A percentile compares a stretch with the other conserved stretches of the same genome.
Conservation (phyloP, 2,113 vertebrate species). For the Tichodroma muraria region DNA sequence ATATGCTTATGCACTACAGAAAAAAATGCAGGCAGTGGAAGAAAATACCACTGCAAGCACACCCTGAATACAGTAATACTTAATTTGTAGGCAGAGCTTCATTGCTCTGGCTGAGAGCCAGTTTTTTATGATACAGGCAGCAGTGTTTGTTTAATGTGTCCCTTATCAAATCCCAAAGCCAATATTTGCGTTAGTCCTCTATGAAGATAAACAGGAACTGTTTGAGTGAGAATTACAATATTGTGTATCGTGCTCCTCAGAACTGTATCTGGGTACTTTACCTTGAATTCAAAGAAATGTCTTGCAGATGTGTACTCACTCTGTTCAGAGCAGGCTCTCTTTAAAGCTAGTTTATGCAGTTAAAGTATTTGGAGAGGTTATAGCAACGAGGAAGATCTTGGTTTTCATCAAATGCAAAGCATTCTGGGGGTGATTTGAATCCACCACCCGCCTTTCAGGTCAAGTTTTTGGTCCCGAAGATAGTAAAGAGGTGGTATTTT, state of each 20-base stretch:
- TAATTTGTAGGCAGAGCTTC: neutral
- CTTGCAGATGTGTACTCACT: neutral
- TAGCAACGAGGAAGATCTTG: neutral
- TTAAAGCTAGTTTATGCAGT: neutral
- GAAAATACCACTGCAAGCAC: neutral
- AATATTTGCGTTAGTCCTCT: conserved; percentile 24
- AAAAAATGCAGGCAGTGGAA: neutral
- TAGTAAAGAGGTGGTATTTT: neutral
- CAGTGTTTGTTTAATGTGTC: conserved; percentile 5
- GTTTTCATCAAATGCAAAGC: neutral
- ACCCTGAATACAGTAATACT: neutral
- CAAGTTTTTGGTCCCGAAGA: neutral
- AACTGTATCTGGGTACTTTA: neutral
- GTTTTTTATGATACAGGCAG: neutral
- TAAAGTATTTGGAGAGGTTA: neutral
- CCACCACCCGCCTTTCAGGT: neutral
- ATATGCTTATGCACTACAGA: neutral
- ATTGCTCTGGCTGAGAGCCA: neutral
- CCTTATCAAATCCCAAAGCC: conserved; percentile 33
- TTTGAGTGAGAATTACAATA: conserved; percentile 34
- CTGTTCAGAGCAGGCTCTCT: neutral
- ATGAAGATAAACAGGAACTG: conserved; percentile 9
- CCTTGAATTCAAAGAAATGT: neutral
- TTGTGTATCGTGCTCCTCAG: neutral
- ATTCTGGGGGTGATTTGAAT: neutral